phyloP scores from a whole-genome alignment of 2,888 invertebrate genomes.

The Pterostichus madidus region DNA sequence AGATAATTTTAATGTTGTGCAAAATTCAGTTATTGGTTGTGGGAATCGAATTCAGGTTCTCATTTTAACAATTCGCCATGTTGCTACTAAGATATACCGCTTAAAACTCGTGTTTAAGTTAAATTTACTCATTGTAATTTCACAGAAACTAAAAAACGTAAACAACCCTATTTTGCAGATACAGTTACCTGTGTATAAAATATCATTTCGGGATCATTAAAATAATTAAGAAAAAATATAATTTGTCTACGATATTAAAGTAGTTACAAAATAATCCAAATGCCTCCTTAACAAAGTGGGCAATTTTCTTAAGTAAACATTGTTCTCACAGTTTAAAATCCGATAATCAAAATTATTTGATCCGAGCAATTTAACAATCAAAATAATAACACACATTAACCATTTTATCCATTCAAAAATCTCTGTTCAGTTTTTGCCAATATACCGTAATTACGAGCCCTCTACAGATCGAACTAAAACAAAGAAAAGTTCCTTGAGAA shows the following conservation, averaged over 20 bases:
- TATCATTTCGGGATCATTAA: not conserved
- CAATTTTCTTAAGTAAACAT: conserved; percentile 57
- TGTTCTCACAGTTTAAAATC: conserved; percentile 52
- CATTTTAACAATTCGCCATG: no score
- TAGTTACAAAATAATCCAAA: conserved; percentile 47
- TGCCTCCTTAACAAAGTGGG: conserved; percentile 33
- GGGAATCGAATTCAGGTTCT: no score
- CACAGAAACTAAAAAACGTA: not conserved
- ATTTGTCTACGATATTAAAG: conserved; percentile 22
- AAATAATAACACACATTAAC: conserved; percentile 58
- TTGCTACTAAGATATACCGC: no score
- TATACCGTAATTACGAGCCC: conserved; percentile 34
- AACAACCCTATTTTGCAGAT: not conserved
- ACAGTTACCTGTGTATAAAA: no score
- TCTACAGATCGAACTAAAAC: conserved; percentile 32
- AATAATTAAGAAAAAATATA: conserved; percentile 5
- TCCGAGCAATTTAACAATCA: conserved; percentile 58
- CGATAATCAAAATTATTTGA: conserved; percentile 47
- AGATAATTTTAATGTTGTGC: no score
- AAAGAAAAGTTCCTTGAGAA: conserved; percentile 42
- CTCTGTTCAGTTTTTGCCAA: conserved; percentile 50
- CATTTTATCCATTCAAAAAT: conserved; percentile 60
- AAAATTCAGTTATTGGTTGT: no score
- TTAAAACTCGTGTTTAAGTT: no score
- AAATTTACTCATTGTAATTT: not conserved